Conservation (phyloP, 2,888 invertebrate genomes). For the Megamerina dolium region DNA sequence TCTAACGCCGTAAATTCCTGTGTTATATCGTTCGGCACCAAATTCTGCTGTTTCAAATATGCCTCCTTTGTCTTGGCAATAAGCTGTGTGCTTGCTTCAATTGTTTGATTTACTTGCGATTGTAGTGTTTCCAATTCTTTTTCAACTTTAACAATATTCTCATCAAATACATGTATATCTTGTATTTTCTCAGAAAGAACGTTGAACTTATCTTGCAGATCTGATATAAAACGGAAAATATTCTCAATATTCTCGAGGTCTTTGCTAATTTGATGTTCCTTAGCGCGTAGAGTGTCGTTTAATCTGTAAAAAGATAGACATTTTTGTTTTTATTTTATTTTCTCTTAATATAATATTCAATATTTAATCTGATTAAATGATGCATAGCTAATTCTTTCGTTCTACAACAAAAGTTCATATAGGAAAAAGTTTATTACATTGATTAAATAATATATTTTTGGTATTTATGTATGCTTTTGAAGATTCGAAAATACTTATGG, state of each 20-base stretch:
- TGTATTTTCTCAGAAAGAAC: constrained; percentile 61
- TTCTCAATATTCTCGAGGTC: constrained; percentile 72
- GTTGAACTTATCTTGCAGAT: constrained; percentile 63
- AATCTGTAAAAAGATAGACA: constrained; percentile 56
- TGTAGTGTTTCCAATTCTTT: constrained; percentile 56
- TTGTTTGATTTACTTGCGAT: constrained; percentile 55
- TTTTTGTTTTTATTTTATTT: too few relatives aligned
- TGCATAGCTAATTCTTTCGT: constrained; percentile 3
- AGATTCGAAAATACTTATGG: too few relatives aligned
- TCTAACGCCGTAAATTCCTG: constrained; percentile 79
- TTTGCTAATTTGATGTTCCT: constrained; percentile 66
- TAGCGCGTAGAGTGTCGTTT: constrained; percentile 70
- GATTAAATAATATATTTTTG: too few relatives aligned
- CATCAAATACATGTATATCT: constrained; percentile 71
- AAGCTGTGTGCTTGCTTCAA: constrained; percentile 56
- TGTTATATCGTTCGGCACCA: constrained; percentile 68
- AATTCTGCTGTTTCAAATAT: constrained; percentile 59
- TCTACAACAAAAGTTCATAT: constrained; percentile 12
- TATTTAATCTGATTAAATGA: too few relatives aligned
- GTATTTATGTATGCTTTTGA: too few relatives aligned
- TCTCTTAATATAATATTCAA: too few relatives aligned
- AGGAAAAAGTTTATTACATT: constrained; percentile 26
- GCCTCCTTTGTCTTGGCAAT: constrained; percentile 57
- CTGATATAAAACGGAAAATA: constrained; percentile 64
- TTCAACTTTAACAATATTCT: constrained; percentile 62